These are phyloP conservation scores for Hyles euphorbiae DNA, from an alignment of 1,140 invertebrate genomes.

Conservation along the genomic window DNA sequence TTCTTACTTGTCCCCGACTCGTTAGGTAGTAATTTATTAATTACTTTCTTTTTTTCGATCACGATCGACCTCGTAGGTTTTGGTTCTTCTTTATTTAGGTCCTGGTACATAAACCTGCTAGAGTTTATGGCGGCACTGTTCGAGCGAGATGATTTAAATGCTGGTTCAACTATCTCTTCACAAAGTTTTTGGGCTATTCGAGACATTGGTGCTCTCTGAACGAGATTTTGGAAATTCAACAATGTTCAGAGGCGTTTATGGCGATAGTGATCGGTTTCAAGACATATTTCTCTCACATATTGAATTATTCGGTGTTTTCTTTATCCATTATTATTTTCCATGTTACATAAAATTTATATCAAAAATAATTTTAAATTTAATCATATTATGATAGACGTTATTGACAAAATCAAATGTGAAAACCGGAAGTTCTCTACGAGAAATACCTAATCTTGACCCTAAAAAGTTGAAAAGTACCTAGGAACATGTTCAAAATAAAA, in stretches of 20 bases:
- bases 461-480: no score
- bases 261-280: no score
- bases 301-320: no score
- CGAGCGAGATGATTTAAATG: conserved; percentile 21
- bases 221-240: no score
- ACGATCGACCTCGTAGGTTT: conserved; percentile 25
- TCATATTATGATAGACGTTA: not conserved
- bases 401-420: not conserved
- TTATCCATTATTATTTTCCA: no score
- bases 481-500: no score
- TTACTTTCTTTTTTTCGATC: conserved; percentile 37
- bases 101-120: conserved; percentile 2
- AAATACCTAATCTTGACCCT: no score
- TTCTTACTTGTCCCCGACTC: conserved; percentile 14
- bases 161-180: conserved; percentile 42
- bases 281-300: no score
- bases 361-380: no score
- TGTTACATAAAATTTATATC: no score
- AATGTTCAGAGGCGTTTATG: no score
- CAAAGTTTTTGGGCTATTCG: conserved; percentile 50
- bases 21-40: conserved; percentile 30
- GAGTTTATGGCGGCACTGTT: conserved; percentile 10
- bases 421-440: no score
- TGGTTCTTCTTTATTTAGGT: conserved; percentile 16
- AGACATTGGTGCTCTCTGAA: conserved; percentile 25